phyloP scores from a whole-genome alignment of 2,888 invertebrate species.

The Heliconius ethilla region DNA sequence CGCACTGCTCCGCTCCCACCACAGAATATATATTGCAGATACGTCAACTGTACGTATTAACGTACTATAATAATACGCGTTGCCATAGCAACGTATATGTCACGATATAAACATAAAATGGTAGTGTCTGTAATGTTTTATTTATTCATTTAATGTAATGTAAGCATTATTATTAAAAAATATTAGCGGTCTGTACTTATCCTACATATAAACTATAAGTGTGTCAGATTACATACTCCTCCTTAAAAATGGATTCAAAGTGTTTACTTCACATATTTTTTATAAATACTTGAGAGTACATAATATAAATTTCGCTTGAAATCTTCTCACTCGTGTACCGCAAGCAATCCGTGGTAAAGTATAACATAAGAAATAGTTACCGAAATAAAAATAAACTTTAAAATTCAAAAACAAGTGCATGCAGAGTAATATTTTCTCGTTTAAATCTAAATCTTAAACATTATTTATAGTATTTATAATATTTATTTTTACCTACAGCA shows the following conservation, averaged over 20 bases:
- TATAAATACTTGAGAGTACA: neutral
- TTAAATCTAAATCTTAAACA: neutral
- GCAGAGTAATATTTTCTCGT: neutral
- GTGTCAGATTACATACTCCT: too few species aligned
- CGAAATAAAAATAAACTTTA: neutral
- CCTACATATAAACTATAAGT: too few species aligned
- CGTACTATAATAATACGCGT: too few species aligned
- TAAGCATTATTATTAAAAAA: too few species aligned
- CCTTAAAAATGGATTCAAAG: too few species aligned
- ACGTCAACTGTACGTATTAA: neutral
- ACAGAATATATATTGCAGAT: slow-evolving; percentile 51
- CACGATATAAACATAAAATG: too few species aligned
- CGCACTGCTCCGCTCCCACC: slow-evolving; percentile 53
- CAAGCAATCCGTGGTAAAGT: neutral
- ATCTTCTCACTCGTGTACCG: neutral
- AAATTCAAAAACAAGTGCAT: neutral
- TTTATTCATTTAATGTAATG: too few species aligned
- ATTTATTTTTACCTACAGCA: neutral
- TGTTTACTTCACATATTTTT: neutral
- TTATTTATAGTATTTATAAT: neutral
- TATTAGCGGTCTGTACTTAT: too few species aligned
- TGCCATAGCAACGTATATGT: too few species aligned
- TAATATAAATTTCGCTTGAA: too few species aligned
- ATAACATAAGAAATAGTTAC: neutral
- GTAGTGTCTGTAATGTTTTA: too few species aligned